These are phyloP conservation scores for Gambusia yucatana DNA, from an alignment of 2,797 vertebrate species.

Conservation along the genomic window DNA sequence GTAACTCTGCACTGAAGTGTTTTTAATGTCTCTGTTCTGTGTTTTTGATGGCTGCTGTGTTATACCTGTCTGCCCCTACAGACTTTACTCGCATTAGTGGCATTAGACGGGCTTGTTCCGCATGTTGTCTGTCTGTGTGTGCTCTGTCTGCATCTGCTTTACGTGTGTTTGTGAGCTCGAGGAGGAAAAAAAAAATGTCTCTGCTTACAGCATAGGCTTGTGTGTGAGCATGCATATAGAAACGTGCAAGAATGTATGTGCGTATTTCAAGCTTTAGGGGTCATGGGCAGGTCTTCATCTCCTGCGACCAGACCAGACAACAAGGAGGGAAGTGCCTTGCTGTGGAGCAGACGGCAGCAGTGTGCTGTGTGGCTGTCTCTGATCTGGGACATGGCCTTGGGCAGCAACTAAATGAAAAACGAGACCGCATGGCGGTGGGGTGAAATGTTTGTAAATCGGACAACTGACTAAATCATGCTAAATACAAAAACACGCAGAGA, in stretches of 20 bases:
- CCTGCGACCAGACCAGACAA: slow-evolving; percentile 76
- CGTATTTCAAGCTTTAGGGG: slow-evolving; percentile 62
- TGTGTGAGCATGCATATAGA: slow-evolving; percentile 63
- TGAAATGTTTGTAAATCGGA: slow-evolving; percentile 80
- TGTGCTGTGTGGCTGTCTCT: slow-evolving; percentile 66
- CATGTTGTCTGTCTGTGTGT: slow-evolving; percentile 71
- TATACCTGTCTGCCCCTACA: slow-evolving; percentile 74
- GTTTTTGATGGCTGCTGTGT: slow-evolving; percentile 53
- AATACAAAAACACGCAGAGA: slow-evolving; percentile 73
- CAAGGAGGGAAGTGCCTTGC: slow-evolving; percentile 66
- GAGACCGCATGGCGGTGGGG: slow-evolving; percentile 67
- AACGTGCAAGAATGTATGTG: slow-evolving; percentile 62
- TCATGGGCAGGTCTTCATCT: slow-evolving; percentile 78
- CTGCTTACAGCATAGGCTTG: slow-evolving; percentile 26
- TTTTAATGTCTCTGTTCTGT: slow-evolving; percentile 47
- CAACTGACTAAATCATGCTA: slow-evolving; percentile 73
- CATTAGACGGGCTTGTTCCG: slow-evolving; percentile 69
- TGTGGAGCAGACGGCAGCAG: slow-evolving; percentile 54
- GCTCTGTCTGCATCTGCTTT: slow-evolving; percentile 69
- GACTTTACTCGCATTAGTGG: slow-evolving; percentile 69
- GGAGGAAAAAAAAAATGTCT: slow-evolving; percentile 46
- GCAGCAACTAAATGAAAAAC: slow-evolving; percentile 81
- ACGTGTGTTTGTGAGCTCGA: slow-evolving; percentile 49
- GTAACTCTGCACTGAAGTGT: slow-evolving; percentile 35
- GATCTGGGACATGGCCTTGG: slow-evolving; percentile 78